phyloP scores from a whole-genome alignment of 35 echinoderm and acorn worm species.

The Ptychodera flava region DNA sequence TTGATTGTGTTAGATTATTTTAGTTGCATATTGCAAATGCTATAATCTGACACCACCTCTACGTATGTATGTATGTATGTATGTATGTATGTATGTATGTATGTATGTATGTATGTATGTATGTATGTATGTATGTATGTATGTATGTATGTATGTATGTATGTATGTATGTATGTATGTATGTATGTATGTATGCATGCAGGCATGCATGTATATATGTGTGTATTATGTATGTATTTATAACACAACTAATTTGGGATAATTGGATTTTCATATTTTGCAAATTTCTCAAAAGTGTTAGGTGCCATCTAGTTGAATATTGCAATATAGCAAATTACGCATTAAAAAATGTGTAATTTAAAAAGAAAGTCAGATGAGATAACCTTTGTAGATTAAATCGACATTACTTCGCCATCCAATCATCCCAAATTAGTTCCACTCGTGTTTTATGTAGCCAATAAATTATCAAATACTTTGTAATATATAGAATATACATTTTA shows the following conservation, averaged over 20 bases:
- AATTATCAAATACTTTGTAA: too few relatives aligned
- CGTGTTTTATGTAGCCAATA: too few relatives aligned
- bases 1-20: neutral
- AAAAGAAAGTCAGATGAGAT: neutral
- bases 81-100: neutral
- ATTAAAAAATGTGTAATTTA: neutral
- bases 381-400: neutral
- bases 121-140: neutral
- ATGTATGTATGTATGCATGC: neutral
- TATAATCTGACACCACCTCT: neutral
- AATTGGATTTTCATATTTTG: neutral
- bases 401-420: neutral
- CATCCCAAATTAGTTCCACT: too few relatives aligned
- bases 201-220: neutral
- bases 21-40: neutral
- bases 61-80: neutral
- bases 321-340: too few relatives aligned
- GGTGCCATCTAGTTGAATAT: too few relatives aligned
- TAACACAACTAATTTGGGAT: neutral
- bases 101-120: neutral
- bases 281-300: too few relatives aligned
- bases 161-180: neutral
- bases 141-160: neutral
- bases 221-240: neutral
- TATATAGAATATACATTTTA: too few relatives aligned